These are phyloP conservation scores for Acanthacorydalis orientalis DNA, from an alignment of 2,888 invertebrate genomes.

Conservation along the genomic window DNA sequence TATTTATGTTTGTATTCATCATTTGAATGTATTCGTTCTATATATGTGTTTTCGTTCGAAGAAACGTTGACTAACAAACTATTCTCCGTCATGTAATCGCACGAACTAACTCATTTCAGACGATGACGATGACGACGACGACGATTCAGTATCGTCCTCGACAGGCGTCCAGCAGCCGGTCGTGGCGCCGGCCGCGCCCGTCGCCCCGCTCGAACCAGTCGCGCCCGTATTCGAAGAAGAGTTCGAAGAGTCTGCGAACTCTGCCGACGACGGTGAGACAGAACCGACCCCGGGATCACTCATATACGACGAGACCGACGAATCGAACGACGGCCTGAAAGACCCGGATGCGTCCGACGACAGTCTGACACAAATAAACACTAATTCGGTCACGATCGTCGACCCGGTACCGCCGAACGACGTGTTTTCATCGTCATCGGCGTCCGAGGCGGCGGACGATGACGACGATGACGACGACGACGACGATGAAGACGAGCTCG, in stretches of 20 bases:
- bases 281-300: constrained; percentile 12
- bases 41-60: no score
- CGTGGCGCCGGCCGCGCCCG: constrained; percentile 23
- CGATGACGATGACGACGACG: constrained; percentile 36
- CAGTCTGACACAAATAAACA: constrained; percentile 7
- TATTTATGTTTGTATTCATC: no score
- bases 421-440: constrained; percentile 15
- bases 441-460: constrained; percentile 18
- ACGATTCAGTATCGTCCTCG: constrained; percentile 26
- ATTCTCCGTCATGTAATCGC: constrained; percentile 20
- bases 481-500: constrained; percentile 26
- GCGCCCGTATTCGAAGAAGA: constrained; percentile 21
- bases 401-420: constrained; percentile 19
- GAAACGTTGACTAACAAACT: background rate
- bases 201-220: constrained; percentile 21
- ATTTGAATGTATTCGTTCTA: constrained; percentile 2
- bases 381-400: constrained; percentile 15
- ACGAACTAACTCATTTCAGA: constrained; percentile 19
- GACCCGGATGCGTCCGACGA: constrained; percentile 14
- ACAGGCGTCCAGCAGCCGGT: constrained; percentile 15
- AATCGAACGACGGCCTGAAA: constrained; percentile 16
- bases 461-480: constrained; percentile 25
- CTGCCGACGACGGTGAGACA: constrained; percentile 24
- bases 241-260: constrained; percentile 27
- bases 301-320: constrained; percentile 12